Conservation (phyloP, 2,888 invertebrate species). For the Hemicrepidius hirtus region DNA sequence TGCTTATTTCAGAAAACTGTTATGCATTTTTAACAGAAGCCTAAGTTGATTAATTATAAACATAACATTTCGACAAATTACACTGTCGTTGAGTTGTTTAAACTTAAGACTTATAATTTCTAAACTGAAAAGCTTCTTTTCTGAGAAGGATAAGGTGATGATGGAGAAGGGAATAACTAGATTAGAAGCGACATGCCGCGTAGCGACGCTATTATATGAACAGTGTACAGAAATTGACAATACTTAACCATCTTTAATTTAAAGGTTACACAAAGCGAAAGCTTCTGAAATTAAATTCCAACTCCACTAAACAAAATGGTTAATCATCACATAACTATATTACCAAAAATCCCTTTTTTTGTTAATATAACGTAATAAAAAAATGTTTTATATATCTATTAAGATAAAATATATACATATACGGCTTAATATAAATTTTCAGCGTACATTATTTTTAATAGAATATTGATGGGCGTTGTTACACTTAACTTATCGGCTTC, state of each 20-base stretch:
- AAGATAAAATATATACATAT: no score
- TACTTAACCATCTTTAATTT: constrained; percentile 39
- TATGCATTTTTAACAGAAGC: neutral
- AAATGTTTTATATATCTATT: no score
- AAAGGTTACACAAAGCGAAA: constrained; percentile 28
- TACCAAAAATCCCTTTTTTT: no score
- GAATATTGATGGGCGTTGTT: neutral
- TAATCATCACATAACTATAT: no score
- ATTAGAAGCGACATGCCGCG: constrained; percentile 41
- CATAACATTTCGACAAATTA: no score
- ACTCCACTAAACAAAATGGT: neutral
- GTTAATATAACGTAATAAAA: no score
- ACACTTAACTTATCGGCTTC: neutral
- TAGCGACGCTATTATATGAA: constrained; percentile 26
- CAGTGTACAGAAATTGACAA: constrained; percentile 29
- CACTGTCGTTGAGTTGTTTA: no score
- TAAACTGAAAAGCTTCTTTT: constrained; percentile 10
- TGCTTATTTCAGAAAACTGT: neutral
- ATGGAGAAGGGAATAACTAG: constrained; percentile 36
- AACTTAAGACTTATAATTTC: no score
- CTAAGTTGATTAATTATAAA: neutral
- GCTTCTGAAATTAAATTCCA: neutral
- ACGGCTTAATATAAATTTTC: no score
- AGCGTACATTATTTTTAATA: no score
- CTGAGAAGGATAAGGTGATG: constrained; percentile 29